Conservation (phyloP, 2,888 invertebrate species). For the Aleiodes leptofemur region DNA sequence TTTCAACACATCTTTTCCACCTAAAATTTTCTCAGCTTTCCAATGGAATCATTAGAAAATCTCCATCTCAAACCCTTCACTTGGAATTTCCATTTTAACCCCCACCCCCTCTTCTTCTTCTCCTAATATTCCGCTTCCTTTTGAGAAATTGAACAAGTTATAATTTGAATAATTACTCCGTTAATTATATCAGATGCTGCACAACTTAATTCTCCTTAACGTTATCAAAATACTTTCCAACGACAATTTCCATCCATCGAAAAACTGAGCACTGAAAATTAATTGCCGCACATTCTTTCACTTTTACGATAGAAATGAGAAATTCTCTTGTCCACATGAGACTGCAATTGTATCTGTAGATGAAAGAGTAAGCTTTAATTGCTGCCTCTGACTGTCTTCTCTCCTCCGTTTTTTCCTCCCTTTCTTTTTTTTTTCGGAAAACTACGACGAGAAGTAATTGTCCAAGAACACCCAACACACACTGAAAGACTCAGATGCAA, state of each 20-base stretch:
- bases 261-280: background rate
- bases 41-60: too few species aligned
- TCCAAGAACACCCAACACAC: slow-evolving; percentile 21
- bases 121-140: too few species aligned
- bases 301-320: slow-evolving; percentile 25
- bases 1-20: too few species aligned
- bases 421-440: slow-evolving; percentile 18
- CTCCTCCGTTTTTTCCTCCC: background rate
- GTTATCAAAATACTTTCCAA: background rate
- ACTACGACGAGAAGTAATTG: slow-evolving; percentile 27
- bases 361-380: slow-evolving; percentile 30
- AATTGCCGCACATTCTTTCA: slow-evolving; percentile 15
- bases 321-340: slow-evolving; percentile 26
- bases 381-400: slow-evolving; percentile 1
- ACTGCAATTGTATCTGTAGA: slow-evolving; percentile 23
- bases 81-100: too few species aligned
- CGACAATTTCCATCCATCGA: background rate
- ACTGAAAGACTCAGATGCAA: slow-evolving; percentile 5
- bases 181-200: too few species aligned
- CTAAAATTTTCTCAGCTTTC: too few species aligned
- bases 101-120: too few species aligned
- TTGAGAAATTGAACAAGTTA: too few species aligned
- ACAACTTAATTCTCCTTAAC: too few species aligned
- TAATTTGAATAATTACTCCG: too few species aligned
- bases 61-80: too few species aligned